Base-by-base conservation (phyloP, 2,888 invertebrate genomes). In the Nasonia oneida region DNA sequence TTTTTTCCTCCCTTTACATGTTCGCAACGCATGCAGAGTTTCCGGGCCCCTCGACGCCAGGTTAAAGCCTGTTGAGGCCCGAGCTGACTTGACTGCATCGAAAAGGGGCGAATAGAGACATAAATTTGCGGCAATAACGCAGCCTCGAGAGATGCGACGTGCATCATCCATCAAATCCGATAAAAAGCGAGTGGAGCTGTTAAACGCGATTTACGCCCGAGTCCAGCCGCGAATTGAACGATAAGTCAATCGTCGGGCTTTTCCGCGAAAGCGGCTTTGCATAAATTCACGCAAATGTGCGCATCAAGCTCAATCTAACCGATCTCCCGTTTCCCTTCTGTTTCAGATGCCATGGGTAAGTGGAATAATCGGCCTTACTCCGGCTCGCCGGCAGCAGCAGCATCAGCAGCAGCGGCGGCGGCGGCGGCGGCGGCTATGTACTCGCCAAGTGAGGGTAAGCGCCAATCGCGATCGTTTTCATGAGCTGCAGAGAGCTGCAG, bases 271-370 rank as follows among this genome's bases (percentile, higher is more conserved):
- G 81, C 50, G 75, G 10, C 0, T 5, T 3, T 42, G 12, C 39
- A 47, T 50, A 18, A 50, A 29, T 82, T 23, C 33, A 12, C 39
- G 75, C n/a, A 47, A 42, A 37, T 5, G 47, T n/a, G 0, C 57
- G 57, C 78, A 8, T 15, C 47, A 47, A 3, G 47, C 47, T 47
- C 47, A 18, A 50, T 57, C 76, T 83, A 86, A 86, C 71, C 57
- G 42, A 71, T 42, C 33, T 81, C 53, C 80, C 50, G 84, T 29
- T 70, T 93, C 93, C 93, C 93, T 93, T 95, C 95, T 96, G 96
- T 96, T 96, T 93, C 96, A 96, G 96, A 96, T 95, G 96, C 96
- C 94, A 96, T 96, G 95, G 96, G 96, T 96, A 95, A 96, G 96
- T 95, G 94, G 93, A 76, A 80, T 84, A 84, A 85, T 83, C 82